A percentile compares a stretch with the other conserved stretches of the same genome.
Conservation (phyloP, 2,797 vertebrate species). For the Buphagus erythrorhynchus region DNA sequence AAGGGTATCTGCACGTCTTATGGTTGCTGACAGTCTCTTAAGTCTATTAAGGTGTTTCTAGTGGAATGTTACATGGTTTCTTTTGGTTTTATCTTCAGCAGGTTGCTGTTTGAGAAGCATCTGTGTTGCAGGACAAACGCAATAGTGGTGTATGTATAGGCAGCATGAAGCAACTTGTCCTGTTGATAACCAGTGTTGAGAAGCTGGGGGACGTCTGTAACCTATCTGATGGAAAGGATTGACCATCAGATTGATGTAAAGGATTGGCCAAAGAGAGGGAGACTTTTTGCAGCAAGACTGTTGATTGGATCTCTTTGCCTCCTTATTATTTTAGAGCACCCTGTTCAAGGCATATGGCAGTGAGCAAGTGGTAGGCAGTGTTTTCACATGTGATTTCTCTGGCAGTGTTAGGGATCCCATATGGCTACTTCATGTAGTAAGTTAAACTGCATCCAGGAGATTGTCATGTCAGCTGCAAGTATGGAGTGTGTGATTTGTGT, state of each 20-base stretch:
- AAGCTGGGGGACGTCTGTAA: neutral
- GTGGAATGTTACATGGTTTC: neutral
- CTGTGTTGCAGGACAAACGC: neutral
- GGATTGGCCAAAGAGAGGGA: neutral
- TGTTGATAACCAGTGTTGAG: neutral
- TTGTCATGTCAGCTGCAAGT: neutral
- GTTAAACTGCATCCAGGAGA: neutral
- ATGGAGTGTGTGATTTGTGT: neutral
- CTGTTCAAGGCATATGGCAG: neutral
- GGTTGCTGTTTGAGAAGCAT: neutral
- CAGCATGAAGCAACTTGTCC: neutral
- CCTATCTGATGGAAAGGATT: neutral
- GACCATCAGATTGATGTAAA: neutral
- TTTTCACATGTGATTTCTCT: neutral
- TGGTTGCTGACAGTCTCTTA: neutral
- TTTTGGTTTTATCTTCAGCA: neutral
- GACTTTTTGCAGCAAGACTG: neutral
- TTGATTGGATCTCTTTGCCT: neutral
- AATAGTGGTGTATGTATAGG: accelerated
- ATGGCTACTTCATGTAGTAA: neutral
- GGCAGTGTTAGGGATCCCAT: neutral
- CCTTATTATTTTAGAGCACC: neutral
- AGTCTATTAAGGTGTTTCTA: neutral
- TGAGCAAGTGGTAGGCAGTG: neutral
- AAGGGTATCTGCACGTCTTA: neutral